Evolutionary conservation across 2,113 vertebrate species (phyloP).

Genomic region (Channa maculata): DNA sequence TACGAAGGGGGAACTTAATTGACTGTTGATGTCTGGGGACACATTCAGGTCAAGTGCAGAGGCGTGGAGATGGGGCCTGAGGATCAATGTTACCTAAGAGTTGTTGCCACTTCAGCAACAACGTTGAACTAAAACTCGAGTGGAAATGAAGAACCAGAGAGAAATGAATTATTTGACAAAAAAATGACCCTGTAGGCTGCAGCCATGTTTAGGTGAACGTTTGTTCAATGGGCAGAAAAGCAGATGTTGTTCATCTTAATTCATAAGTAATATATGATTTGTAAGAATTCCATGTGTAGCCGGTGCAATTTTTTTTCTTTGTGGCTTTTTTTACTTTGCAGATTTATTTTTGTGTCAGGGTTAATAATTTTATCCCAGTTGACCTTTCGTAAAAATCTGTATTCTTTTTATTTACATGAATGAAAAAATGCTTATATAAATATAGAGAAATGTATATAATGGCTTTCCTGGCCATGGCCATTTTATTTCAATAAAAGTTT

Average conservation of each 20-base stretch:
- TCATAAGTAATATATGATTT: neutral
- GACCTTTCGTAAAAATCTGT: too few species aligned
- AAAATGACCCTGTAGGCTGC: conserved; percentile 20
- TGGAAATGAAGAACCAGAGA: conserved; percentile 18
- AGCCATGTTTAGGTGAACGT: too few species aligned
- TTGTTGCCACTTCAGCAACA: conserved; percentile 39
- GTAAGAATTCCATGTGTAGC: too few species aligned
- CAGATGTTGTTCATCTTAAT: neutral
- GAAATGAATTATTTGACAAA: conserved; percentile 34
- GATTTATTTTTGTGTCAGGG: too few species aligned
- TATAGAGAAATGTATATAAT: too few species aligned
- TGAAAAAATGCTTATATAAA: too few species aligned
- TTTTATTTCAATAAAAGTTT: too few species aligned
- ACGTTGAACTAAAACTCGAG: neutral
- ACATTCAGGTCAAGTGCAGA: conserved; percentile 73
- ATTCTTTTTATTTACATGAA: too few species aligned
- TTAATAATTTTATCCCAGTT: too few species aligned
- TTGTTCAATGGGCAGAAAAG: neutral
- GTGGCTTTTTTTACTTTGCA: too few species aligned
- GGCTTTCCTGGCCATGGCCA: too few species aligned
- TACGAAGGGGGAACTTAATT: conserved; percentile 68
- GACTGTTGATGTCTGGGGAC: conserved; percentile 82
- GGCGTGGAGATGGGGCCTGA: conserved; percentile 52
- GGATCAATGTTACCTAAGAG: conserved; percentile 42
- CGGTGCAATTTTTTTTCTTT: too few species aligned